Base-by-base conservation (phyloP, 2,888 invertebrate genomes). In the Rambutsinella grinnellia region DNA sequence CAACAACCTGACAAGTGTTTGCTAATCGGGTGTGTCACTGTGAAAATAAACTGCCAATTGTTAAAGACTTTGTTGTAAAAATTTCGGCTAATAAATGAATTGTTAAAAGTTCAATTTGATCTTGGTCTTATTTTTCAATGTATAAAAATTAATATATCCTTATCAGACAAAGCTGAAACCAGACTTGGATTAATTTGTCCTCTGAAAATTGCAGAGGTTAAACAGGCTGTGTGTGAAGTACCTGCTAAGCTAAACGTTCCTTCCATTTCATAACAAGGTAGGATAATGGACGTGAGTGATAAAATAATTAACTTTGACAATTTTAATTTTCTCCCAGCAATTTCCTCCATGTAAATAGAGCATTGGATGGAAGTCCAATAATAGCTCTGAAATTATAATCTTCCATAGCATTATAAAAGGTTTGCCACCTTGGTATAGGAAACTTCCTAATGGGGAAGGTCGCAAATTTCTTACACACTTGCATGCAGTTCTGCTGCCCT, bases 361-460 rank as follows among this genome's bases (percentile, higher is more conserved):
- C 36, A 36, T 36, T 36, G 13, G 36, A 36, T 36, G 36, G 36
- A 36, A 36, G 6, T 36, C 36, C 36, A 36, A 36, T 36, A 8
- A 36, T 36, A 36, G 13, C 36, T 8, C 36, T 8, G 36, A 5
- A 36, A 36, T 13, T 36, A 36, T 36, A 36, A 36, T 36, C 36
- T 36, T 36, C 36, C 36, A 36, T 36, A 36, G 36, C 36, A 5
- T 17, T 54, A 36, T 36, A 36, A 8, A 36, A 36, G 6, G 13
- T 5, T 13, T 8, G 36, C 36, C 13, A 19, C 51, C 13, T 27
- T 63, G 58, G 49, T 63, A 63, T 66, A n/a, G n/a, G n/a, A 61
- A 24, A 70, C 75, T 78, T 78, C 75, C 75, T 78, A 78, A 79
- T 79, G 72, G 67, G 76, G 79, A 80, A 80, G 80, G 80, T 80